phyloP scores from a whole-genome alignment of 2,113 vertebrate species.

The Bubo scandiacus region DNA sequence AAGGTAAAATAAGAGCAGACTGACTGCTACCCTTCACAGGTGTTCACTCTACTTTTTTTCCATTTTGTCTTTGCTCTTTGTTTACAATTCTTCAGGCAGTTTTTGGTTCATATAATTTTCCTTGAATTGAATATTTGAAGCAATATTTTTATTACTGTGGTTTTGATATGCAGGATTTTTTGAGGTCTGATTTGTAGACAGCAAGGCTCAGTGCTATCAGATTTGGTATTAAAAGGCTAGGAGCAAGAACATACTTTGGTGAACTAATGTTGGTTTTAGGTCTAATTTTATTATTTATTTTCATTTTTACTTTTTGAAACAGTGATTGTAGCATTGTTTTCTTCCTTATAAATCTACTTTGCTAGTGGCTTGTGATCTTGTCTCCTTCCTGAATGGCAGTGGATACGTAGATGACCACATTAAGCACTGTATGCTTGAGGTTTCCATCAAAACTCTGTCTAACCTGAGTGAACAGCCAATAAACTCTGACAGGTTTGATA shows the following conservation, averaged over 20 bases:
- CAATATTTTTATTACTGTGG: neutral
- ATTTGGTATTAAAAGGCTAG: neutral
- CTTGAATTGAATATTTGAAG: neutral
- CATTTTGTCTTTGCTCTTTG: neutral
- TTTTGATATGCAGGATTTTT: neutral
- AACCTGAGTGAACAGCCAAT: neutral
- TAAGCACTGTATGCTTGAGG: neutral
- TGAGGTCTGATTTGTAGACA: neutral
- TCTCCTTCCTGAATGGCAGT: neutral
- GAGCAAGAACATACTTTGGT: neutral
- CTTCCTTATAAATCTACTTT: neutral
- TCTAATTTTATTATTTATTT: neutral
- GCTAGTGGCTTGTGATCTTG: neutral
- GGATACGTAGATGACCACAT: neutral
- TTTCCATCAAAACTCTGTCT: neutral
- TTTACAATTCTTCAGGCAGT: neutral
- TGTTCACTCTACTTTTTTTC: neutral
- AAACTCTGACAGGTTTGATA: slow-evolving; percentile 45
- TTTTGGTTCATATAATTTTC: neutral
- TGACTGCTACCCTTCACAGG: neutral
- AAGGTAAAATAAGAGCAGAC: neutral
- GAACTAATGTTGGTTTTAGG: neutral
- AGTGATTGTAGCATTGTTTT: accelerated
- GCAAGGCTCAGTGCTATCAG: neutral
- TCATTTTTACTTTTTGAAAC: neutral